phyloP scores from a whole-genome alignment of 2,113 vertebrate genomes.

The Ceratotherium simum region DNA sequence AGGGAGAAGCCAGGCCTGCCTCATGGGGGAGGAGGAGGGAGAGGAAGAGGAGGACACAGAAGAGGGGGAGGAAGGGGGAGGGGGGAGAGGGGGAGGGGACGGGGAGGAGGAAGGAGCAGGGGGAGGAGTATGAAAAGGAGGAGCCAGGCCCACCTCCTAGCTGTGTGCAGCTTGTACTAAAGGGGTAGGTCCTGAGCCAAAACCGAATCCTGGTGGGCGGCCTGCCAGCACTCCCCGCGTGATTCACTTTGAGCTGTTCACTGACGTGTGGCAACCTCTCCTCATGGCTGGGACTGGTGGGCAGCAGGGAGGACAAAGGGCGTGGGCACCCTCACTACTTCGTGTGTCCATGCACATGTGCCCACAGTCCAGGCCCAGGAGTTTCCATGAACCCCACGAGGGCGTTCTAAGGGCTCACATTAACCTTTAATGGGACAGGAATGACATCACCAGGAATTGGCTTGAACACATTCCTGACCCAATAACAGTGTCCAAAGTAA shows the following conservation, averaged over 20 bases:
- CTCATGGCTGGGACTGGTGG: neutral
- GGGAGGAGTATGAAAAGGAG: no score
- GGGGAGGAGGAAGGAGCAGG: no score
- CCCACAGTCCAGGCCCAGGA: neutral
- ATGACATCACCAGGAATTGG: rapidly evolving
- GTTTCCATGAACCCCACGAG: neutral
- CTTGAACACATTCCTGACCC: neutral
- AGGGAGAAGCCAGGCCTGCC: neutral
- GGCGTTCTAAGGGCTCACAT: rapidly evolving
- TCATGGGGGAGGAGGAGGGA: neutral
- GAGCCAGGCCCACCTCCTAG: neutral
- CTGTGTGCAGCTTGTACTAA: neutral
- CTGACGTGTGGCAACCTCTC: neutral
- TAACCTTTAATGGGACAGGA: rapidly evolving
- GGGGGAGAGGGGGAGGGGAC: neutral
- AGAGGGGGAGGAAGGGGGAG: neutral
- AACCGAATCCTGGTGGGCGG: neutral
- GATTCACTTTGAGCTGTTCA: neutral
- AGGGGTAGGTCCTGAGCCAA: neutral
- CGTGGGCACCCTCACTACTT: rapidly evolving
- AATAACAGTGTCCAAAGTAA: rapidly evolving
- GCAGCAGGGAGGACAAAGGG: neutral
- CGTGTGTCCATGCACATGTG: rapidly evolving
- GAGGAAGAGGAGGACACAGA: rapidly evolving
- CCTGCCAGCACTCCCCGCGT: rapidly evolving